Percentiles rank a stretch among this genome's conserved stretches.
Evolutionary conservation across 2,797 vertebrate species (phyloP).

Genomic region (Knipowitschia caucasica): DNA sequence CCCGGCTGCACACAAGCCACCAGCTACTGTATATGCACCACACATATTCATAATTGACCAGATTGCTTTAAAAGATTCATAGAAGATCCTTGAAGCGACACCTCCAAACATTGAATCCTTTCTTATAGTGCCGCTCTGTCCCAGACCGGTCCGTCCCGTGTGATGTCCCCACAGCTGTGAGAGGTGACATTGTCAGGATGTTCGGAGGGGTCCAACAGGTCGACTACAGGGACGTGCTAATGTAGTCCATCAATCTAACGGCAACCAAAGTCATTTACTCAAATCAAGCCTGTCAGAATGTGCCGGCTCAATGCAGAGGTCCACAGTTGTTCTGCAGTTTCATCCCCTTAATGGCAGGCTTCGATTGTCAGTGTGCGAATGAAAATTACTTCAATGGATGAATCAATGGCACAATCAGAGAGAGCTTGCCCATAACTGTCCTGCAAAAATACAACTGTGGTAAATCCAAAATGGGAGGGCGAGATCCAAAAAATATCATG

Average conservation of each 20-base stretch:
- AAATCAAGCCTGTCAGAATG: slow-evolving; percentile 16
- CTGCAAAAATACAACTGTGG: slow-evolving; percentile 13
- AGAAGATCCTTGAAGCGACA: not conserved
- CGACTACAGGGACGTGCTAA: slow-evolving; percentile 21
- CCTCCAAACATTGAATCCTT: slow-evolving; percentile 32
- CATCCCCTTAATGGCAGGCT: not conserved
- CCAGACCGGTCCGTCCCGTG: slow-evolving; percentile 3
- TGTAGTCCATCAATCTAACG: slow-evolving; percentile 38
- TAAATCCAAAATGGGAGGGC: slow-evolving; percentile 16
- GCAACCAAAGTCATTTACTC: slow-evolving; percentile 26
- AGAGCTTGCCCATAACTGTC: slow-evolving; percentile 7
- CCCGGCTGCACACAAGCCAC: not conserved
- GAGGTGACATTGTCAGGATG: slow-evolving; percentile 41
- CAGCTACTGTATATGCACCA: not conserved
- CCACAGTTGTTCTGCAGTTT: not conserved
- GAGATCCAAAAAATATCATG: slow-evolving; percentile 30
- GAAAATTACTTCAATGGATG: not conserved
- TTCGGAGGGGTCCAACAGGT: slow-evolving; percentile 23
- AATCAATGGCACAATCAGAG: slow-evolving; percentile 22
- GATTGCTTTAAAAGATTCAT: slow-evolving; percentile 12
- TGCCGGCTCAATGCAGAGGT: too few species aligned
- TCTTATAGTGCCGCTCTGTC: slow-evolving; percentile 15
- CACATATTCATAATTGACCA: slow-evolving; percentile 9
- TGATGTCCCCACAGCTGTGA: slow-evolving; percentile 22
- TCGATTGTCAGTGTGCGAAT: not conserved